These are phyloP conservation scores for Myrmecophaga tridactyla DNA, from an alignment of 2,113 vertebrate genomes.

Conservation along the genomic window DNA sequence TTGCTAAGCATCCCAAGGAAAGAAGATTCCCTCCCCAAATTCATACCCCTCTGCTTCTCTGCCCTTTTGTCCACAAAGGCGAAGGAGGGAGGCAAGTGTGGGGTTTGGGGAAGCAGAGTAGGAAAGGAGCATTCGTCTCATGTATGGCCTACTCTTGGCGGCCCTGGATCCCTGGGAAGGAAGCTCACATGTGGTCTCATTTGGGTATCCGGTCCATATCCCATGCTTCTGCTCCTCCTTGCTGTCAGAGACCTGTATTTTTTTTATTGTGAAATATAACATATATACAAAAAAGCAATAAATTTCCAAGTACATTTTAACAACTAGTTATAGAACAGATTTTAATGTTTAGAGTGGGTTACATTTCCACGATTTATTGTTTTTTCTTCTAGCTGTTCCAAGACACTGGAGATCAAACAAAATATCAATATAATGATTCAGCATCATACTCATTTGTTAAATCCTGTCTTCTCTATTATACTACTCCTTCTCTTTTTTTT, in stretches of 20 bases:
- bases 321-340: too few species aligned
- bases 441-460: too few species aligned
- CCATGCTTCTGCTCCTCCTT: neutral
- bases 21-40: neutral
- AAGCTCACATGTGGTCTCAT: neutral
- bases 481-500: too few species aligned
- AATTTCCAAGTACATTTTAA: too few species aligned
- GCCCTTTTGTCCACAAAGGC: neutral
- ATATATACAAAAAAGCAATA: too few species aligned
- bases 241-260: neutral
- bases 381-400: too few species aligned
- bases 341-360: too few species aligned
- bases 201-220: neutral
- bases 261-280: too few species aligned
- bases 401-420: too few species aligned
- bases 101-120: neutral
- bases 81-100: neutral
- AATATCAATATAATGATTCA: too few species aligned
- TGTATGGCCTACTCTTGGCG: neutral
- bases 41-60: neutral
- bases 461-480: too few species aligned
- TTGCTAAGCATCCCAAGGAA: neutral
- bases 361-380: too few species aligned
- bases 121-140: neutral
- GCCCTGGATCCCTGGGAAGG: neutral